These are phyloP conservation scores for Threskiornis aethiopicus DNA, from an alignment of 2,797 vertebrate genomes.

Conservation along the genomic window DNA sequence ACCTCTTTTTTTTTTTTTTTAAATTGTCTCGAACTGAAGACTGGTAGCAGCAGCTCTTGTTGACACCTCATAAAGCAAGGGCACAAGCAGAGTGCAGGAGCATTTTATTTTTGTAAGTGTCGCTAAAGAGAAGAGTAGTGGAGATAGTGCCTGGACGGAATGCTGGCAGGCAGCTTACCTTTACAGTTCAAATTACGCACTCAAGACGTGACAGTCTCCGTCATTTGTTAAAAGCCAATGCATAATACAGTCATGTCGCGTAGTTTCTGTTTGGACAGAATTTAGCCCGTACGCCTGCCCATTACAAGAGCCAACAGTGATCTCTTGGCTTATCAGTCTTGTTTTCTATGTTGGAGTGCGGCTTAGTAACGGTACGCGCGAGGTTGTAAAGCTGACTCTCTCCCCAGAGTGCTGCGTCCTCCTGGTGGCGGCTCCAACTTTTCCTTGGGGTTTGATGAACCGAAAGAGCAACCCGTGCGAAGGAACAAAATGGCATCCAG, in stretches of 20 bases:
- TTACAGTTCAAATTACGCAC: not conserved
- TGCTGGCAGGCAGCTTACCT: not conserved
- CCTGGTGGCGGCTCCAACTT: constrained; percentile 95
- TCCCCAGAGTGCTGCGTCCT: constrained; percentile 88
- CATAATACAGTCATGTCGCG: fast-evolving
- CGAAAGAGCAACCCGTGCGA: constrained; percentile 81
- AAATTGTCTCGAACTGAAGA: not conserved
- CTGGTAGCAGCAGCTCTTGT: not conserved
- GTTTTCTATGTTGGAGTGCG: not conserved
- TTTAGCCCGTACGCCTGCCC: not conserved
- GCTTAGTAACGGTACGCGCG: not conserved
- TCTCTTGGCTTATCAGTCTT: not conserved
- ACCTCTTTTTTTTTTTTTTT: not conserved
- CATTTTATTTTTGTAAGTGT: not conserved
- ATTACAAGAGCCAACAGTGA: not conserved
- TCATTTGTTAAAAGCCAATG: not conserved
- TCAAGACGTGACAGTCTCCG: not conserved
- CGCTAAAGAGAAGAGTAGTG: not conserved
- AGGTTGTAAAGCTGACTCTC: not conserved
- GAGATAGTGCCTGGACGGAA: not conserved
- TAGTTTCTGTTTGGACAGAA: not conserved
- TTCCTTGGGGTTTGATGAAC: constrained; percentile 86
- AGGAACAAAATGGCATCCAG: constrained; percentile 95
- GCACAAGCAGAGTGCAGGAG: not conserved
- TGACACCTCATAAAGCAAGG: not conserved